Evolutionary conservation across 2,797 vertebrate genomes (phyloP), one percentile per base, ranked within the genome.

Genomic region (Austrolebias charrua): DNA sequence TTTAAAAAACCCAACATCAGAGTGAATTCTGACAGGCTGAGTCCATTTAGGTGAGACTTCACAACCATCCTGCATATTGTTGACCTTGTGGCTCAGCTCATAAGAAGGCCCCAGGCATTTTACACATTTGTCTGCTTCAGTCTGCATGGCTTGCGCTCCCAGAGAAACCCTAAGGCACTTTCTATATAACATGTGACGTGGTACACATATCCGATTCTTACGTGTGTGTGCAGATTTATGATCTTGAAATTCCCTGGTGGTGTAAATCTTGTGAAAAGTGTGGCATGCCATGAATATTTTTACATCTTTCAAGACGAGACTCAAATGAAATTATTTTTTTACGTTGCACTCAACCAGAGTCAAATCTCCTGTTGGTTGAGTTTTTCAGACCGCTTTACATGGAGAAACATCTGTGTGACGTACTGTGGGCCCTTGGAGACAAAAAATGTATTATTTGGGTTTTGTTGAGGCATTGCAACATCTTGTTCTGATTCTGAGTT

Each of bases 21-120:
- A 73, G 67, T 86, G 76, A 86, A 78, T 76, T 68, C 62, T 85
- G 88, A 86, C 79, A 85, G 68, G 68, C 42, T 33, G 29, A 73
- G 60, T 71, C 55, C 57, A 50, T 74, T 68, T 38, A 65, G 71
- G 46, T 52, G n/a, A 70, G 63, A 76, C 51, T 68, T 70, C 60
- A 59, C 48, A 63, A 54, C 72, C 71, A 71, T 77, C 77, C 81
- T 76, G 77, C 82, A 76, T 74, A 57, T 73, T 71, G 52, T 52
- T 88, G 77, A 88, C 87, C 84, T 24, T 84, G 65, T 71, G 69
- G 79, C 63, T 76, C 55, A 53, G 43, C 73, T 84, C 72, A 60
- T 54, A 75, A 81, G 60, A 84, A 48, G 40, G 49, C 81, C 60
- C 54, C 24, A 43, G 68, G 72, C 73, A 64, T 63, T 84, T 81